Evolutionary conservation across 2,113 vertebrate species (phyloP), one percentile per base, ranked within the genome.

Genomic region (Crocuta crocuta): DNA sequence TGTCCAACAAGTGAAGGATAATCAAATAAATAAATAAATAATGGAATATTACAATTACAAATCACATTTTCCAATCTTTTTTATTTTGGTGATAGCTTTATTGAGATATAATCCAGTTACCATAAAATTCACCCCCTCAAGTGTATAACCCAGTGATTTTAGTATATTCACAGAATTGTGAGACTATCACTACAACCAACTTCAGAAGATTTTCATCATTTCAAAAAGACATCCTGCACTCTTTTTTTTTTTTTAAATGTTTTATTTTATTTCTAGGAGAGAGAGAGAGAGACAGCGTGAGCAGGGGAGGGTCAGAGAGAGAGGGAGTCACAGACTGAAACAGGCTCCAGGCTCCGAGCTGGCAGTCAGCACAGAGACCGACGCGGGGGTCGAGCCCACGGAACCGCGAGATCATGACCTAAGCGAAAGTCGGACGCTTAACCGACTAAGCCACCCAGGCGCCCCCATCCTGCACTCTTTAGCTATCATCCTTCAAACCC

Each of bases 81-180:
- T 53, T 61, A 45, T 31, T 45, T 43, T 65, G 65, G 2, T 78
- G 19, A 63, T 10, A n/a, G 39, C 5, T 45, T 78, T 70, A 50
- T 43, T 91, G 19, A 91, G 17, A 50, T 74, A 43, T 61, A 73
- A 68, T 63, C 55, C 35, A 39, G 6, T 13, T 55, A 73, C 26
- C 5, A 48, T 63, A 68, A 92, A 89, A 80, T 53, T 71, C 31
- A 68, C 19, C 35, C 39, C 65, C 33, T 31, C 58, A 71, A 80
- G 39, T 65, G 2, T 82, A 63, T 28, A 43, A 10, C 28, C 28
- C 21, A 76, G 15, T 53, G 39, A 39, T 70, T 93, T 89, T 63
- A 84, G n/a, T 76, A 89, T 85, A 79, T 79, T 95, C 89, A 68
- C 13, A 96, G 12, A 79, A 35, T 73, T 84, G n/a, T 86, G 11